Percentiles rank a stretch among this genome's conserved stretches.
These are phyloP conservation scores for Ophraella communa DNA, from an alignment of 2,888 invertebrate genomes.

Conservation along the genomic window DNA sequence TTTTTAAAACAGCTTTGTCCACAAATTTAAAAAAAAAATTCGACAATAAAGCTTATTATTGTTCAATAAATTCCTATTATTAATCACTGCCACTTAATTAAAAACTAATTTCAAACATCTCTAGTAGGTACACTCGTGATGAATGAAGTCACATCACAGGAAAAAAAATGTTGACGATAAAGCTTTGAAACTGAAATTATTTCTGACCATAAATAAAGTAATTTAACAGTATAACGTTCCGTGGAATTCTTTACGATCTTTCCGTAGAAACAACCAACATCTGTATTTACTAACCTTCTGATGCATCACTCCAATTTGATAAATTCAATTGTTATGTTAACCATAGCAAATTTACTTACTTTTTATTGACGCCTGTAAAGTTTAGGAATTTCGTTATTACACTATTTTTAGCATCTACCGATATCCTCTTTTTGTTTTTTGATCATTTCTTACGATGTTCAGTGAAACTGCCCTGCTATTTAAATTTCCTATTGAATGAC, in stretches of 20 bases:
- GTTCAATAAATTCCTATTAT: no score
- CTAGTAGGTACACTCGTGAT: conserved; percentile 38
- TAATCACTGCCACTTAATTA: no score
- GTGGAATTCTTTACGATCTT: conserved; percentile 26
- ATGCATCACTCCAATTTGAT: conserved; percentile 18
- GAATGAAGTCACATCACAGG: neutral
- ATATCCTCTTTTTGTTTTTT: neutral
- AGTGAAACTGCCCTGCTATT: neutral
- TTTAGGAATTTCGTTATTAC: conserved; percentile 10
- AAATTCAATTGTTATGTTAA: conserved; percentile 26
- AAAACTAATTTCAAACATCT: no score
- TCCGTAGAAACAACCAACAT: conserved; percentile 21
- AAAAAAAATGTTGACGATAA: conserved; percentile 3
- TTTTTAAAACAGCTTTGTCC: no score
- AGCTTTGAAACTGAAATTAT: conserved; percentile 22
- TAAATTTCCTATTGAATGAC: neutral
- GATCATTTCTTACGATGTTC: neutral
- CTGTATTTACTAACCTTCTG: conserved; percentile 30
- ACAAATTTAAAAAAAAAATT: no score
- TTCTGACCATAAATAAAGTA: conserved; percentile 28
- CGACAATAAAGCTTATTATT: no score
- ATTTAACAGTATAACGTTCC: conserved; percentile 28
- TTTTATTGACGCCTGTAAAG: conserved; percentile 3
- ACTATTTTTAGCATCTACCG: neutral
- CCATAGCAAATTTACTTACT: conserved; percentile 25